Percentiles rank a stretch among this genome's conserved stretches.
These are phyloP conservation scores for Lagorchestes hirsutus DNA, from an alignment of 2,797 vertebrate genomes.

Conservation along the genomic window DNA sequence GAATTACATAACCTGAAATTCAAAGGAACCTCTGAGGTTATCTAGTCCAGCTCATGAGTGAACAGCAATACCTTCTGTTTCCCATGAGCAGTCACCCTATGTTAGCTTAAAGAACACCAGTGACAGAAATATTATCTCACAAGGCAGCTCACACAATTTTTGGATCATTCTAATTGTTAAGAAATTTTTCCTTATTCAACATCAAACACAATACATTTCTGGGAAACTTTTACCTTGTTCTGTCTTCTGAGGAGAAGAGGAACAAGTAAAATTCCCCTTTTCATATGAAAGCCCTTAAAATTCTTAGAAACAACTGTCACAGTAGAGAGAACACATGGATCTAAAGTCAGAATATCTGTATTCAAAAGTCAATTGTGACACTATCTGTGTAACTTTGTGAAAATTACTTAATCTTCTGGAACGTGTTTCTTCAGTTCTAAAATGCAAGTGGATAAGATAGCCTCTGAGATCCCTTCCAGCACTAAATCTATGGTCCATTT, in stretches of 20 bases:
- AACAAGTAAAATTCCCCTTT: background rate
- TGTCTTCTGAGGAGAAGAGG: background rate
- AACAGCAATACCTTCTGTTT: background rate
- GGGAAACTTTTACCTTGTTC: background rate
- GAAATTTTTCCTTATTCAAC: background rate
- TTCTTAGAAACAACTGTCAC: background rate
- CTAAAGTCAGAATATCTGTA: background rate
- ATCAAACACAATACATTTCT: background rate
- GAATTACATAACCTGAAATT: background rate
- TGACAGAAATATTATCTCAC: background rate
- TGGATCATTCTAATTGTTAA: background rate
- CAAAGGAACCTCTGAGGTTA: background rate
- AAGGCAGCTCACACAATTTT: background rate
- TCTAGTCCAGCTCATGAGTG: background rate
- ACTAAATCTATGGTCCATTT: background rate
- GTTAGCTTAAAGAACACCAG: background rate
- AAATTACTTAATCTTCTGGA: background rate
- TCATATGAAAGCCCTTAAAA: background rate
- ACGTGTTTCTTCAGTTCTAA: background rate
- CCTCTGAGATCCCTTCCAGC: background rate
- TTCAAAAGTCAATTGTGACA: slow-evolving; percentile 20
- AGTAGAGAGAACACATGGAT: slow-evolving; percentile 5
- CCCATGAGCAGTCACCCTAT: background rate
- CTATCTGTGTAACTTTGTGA: background rate
- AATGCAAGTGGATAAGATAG: background rate